A percentile compares a stretch with the other conserved stretches of the same genome.
These are phyloP conservation scores for Lumbricus terrestris DNA, from an alignment of 2,888 invertebrate species.

Conservation along the genomic window DNA sequence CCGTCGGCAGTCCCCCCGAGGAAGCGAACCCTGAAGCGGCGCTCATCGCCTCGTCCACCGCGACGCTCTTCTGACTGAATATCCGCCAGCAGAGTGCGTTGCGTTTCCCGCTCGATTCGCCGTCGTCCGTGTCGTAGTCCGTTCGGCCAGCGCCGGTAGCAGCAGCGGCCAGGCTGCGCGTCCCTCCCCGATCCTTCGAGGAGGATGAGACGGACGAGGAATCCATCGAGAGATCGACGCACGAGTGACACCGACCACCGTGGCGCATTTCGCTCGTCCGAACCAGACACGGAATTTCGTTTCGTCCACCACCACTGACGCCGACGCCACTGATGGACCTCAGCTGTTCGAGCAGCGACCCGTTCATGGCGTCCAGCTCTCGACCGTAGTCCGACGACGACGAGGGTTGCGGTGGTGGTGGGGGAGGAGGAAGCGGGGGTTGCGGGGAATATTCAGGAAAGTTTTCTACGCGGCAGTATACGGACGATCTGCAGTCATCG, in stretches of 20 bases:
- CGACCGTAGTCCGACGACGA: background rate
- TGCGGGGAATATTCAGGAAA: background rate
- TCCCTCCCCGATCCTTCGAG: background rate
- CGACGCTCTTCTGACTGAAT: background rate
- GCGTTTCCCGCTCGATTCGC: background rate
- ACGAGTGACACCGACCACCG: background rate
- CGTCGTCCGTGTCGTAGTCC: background rate
- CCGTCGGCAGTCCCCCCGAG: background rate
- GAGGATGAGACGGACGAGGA: background rate
- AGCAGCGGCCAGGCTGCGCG: no score
- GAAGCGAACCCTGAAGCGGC: background rate
- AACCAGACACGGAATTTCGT: background rate
- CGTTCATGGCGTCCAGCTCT: background rate
- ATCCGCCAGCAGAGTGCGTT: conserved; percentile 6
- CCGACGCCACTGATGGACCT: background rate
- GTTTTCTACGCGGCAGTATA: background rate
- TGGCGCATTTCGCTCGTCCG: background rate
- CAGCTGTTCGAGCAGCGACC: conserved; percentile 4
- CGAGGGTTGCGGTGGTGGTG: background rate
- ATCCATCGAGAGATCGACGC: background rate
- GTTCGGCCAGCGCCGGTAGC: background rate
- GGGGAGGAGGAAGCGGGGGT: background rate
- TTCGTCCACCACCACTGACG: no score
- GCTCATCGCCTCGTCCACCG: background rate
- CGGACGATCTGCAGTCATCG: background rate